Percentiles rank a stretch among this genome's conserved stretches.
These are phyloP conservation scores for Elysia crispata DNA, from an alignment of 2,888 invertebrate genomes.

Conservation along the genomic window DNA sequence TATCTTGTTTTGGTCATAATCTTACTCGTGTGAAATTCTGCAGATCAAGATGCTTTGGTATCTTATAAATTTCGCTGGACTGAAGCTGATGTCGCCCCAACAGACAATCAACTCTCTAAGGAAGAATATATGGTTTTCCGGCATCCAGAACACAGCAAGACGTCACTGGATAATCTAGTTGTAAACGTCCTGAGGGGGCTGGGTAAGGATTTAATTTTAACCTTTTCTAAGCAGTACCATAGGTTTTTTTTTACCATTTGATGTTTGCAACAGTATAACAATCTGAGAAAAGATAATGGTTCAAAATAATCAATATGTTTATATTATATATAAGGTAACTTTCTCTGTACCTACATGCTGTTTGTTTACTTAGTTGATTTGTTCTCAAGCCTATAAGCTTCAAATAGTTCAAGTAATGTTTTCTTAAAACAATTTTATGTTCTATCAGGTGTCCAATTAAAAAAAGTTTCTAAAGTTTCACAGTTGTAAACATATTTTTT, in stretches of 20 bases:
- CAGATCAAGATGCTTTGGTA: slow-evolving; percentile 84
- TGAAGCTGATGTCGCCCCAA: slow-evolving; percentile 85
- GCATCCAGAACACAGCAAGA: slow-evolving; percentile 88
- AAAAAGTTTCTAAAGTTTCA: no score
- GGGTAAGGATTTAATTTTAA: no score
- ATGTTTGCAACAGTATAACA: no score
- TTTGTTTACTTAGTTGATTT: no score
- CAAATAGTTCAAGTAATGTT: no score
- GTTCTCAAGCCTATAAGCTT: no score
- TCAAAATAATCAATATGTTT: background rate
- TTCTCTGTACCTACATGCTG: background rate
- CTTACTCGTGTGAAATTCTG: slow-evolving; percentile 42
- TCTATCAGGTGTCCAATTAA: no score
- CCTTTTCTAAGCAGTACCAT: no score
- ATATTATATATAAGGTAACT: background rate
- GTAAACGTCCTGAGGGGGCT: slow-evolving; percentile 87
- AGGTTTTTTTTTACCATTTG: no score
- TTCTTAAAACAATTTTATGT: no score
- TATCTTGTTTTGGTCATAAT: background rate
- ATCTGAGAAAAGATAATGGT: no score
- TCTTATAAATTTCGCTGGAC: slow-evolving; percentile 88
- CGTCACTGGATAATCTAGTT: slow-evolving; percentile 84
- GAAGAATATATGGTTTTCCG: slow-evolving; percentile 89
- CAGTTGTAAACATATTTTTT: no score
- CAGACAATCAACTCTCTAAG: slow-evolving; percentile 85